Evolutionary conservation across 1,140 invertebrate genomes (phyloP), one percentile per base, ranked within the genome.

Genomic region (Brachionus plicatilis): DNA sequence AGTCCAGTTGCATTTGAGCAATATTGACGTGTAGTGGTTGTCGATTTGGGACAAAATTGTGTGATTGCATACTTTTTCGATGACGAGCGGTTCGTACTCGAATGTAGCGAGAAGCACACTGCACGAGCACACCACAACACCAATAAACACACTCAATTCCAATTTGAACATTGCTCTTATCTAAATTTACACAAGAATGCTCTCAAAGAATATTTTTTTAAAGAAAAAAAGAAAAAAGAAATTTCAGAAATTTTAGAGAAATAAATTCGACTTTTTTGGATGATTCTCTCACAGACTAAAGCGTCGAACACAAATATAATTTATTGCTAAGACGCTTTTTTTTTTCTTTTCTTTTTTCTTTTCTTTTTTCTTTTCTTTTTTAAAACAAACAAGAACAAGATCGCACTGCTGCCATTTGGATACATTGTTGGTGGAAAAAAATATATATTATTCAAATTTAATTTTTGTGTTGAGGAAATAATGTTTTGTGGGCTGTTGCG

Each of bases 1-100:
- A 6, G 27, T 33, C 76, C 76, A 80, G 76, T 80, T 41, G 45
- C 76, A 80, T 53, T 14, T 80, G 11, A 80, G 56, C 3, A 17
- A 1, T 8, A 80, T 80, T 11, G 56, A 33, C 14, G 24, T 80
- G 45, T 33, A 80, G 20, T 56, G 45, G 7, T 65, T 65, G 29
- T 53, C 76, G n/a, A 60, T 53, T 24, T 37, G 9, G 6, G 45
- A 7, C 33, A 41, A 0, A n/a, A 33, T 60, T 27, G 20, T 12
- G n/a, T 80, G n/a, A 29, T 0, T 37, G 45, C 76, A 80, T 11
- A 80, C n/a, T 29, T 41, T 56, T 4, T 65, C 33, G 7, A 53
- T 33, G 29, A 80, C 45, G 53, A 80, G 56, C 47, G 0, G 3
- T 3, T 80, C 76, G 20, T 80, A 50, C 17, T 72, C 68, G 41